phyloP scores from a whole-genome alignment of 2,888 invertebrate genomes.

The Vesta saturnalis region DNA sequence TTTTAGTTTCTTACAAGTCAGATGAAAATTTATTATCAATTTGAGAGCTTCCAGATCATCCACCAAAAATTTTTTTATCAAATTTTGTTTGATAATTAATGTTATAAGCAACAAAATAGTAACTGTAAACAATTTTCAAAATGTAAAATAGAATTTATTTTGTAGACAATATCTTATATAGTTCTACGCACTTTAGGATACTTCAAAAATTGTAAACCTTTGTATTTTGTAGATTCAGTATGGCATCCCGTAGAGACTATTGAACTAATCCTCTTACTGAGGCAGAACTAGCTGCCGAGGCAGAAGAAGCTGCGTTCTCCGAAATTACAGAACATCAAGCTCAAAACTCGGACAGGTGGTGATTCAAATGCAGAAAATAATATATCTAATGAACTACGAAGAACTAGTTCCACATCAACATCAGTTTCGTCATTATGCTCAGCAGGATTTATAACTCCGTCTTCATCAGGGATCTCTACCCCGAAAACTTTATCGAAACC shows the following conservation, averaged over 20 bases:
- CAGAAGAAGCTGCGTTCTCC: no score
- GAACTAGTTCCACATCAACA: not conserved
- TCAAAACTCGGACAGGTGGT: slow-evolving; percentile 14
- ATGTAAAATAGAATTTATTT: not conserved
- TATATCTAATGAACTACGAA: not conserved
- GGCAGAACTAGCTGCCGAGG: no score
- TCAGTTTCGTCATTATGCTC: not conserved
- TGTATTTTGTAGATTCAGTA: no score
- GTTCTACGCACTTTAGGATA: no score
- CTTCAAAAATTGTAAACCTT: no score
- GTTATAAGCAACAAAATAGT: no score
- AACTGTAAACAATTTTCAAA: not conserved
- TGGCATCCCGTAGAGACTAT: no score
- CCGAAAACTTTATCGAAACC: not conserved
- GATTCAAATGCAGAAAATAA: slow-evolving; percentile 17
- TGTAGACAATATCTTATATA: not conserved
- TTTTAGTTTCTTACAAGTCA: not conserved
- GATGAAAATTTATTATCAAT: no score
- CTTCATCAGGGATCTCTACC: not conserved
- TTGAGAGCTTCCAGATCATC: no score
- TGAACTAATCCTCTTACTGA: no score
- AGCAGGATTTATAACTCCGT: not conserved
- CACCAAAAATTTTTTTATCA: not conserved
- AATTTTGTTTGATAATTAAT: not conserved
- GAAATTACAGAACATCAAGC: slow-evolving; percentile 18